These are phyloP conservation scores for Pogonognathellus flavescens DNA, from an alignment of 1,140 invertebrate genomes.

Conservation along the genomic window DNA sequence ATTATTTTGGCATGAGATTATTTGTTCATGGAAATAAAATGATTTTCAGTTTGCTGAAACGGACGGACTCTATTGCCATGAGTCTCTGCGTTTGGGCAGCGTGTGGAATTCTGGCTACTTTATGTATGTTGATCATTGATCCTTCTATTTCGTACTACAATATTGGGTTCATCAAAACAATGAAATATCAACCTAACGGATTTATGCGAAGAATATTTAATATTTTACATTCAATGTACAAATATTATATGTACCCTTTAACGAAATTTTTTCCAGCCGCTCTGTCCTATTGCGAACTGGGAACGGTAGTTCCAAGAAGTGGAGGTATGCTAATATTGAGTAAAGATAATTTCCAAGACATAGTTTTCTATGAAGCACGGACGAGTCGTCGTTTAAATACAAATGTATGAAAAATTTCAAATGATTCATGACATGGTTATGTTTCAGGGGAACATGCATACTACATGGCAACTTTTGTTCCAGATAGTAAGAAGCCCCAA, in stretches of 20 bases:
- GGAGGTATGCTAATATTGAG: constrained; percentile 74
- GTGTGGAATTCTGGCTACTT: constrained; percentile 85
- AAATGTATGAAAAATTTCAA: too few species aligned
- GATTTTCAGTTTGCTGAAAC: constrained; percentile 81
- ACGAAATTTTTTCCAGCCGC: constrained; percentile 55
- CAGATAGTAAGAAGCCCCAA: too few species aligned
- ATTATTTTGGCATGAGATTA: too few species aligned
- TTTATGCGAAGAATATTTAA: too few species aligned
- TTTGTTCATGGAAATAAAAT: too few species aligned
- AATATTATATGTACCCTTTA: too few species aligned
- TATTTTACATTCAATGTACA: too few species aligned
- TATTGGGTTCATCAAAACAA: too few species aligned
- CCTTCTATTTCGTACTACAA: too few species aligned
- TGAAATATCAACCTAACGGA: too few species aligned
- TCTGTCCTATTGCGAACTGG: constrained; percentile 62
- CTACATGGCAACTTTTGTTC: constrained; percentile 77
- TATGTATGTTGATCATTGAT: constrained; percentile 75
- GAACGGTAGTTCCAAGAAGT: constrained; percentile 80
- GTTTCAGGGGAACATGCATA: constrained; percentile 81
- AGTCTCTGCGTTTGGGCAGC: constrained; percentile 86
- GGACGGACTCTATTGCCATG: constrained; percentile 86
- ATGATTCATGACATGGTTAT: too few species aligned
- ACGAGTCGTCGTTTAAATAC: too few species aligned
- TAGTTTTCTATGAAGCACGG: not conserved
- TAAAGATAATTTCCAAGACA: not conserved